A percentile compares a stretch with the other conserved stretches of the same genome.
These are phyloP conservation scores for Drosophila parvula DNA, from an alignment of 1,140 invertebrate genomes.

Conservation along the genomic window DNA sequence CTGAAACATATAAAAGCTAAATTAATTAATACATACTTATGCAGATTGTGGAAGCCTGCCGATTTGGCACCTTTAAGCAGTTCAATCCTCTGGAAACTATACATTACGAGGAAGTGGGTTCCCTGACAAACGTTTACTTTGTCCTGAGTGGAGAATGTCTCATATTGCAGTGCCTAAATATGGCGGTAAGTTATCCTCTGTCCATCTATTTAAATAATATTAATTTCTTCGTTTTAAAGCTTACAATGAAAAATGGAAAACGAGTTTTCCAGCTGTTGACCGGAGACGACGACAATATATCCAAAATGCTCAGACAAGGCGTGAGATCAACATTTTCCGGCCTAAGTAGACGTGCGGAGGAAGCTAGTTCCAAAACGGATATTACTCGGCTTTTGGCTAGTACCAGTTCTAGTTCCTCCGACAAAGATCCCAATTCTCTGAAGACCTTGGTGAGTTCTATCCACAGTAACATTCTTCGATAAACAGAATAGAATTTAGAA, in stretches of 20 bases:
- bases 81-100: constrained; percentile 74
- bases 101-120: constrained; percentile 64
- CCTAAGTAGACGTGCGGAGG: background rate
- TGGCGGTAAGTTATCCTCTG: constrained; percentile 40
- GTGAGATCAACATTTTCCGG: background rate
- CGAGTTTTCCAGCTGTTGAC: constrained; percentile 21
- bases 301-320: constrained; percentile 5
- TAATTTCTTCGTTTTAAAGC: constrained; percentile 16
- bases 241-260: constrained; percentile 25
- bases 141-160: constrained; percentile 79
- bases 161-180: constrained; percentile 73
- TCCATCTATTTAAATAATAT: background rate
- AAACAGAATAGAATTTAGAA: background rate
- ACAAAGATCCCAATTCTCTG: background rate
- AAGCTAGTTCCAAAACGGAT: background rate
- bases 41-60: constrained; percentile 69
- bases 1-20: no score
- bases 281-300: background rate
- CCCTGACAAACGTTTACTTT: constrained; percentile 71
- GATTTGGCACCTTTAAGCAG: constrained; percentile 55
- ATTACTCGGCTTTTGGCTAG: background rate
- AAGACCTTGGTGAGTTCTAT: constrained; percentile 5
- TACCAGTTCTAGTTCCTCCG: background rate
- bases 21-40: background rate
- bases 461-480: background rate